Conservation (phyloP, 1,140 invertebrate genomes). For the Ruditapes philippinarum region DNA sequence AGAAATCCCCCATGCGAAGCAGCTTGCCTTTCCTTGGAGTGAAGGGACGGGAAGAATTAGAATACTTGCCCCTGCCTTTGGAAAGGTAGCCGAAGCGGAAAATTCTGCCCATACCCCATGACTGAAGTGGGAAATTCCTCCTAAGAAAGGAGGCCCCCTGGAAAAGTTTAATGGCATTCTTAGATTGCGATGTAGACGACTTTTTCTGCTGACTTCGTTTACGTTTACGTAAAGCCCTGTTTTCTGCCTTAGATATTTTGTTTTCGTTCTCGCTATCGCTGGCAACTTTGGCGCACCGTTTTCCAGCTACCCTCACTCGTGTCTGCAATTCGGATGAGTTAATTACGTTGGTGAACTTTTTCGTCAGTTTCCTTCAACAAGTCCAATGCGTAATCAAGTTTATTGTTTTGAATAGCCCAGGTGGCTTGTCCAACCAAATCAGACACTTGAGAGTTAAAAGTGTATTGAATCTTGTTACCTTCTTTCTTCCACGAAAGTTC, state of each 20-base stretch:
- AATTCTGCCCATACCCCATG: no score
- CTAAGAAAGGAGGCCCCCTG: no score
- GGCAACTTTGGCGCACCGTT: conserved; percentile 45
- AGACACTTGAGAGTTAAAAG: background rate
- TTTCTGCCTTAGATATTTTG: conserved; percentile 38
- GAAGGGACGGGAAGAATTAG: no score
- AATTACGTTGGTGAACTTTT: conserved; percentile 13
- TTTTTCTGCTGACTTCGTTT: background rate
- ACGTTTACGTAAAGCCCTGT: conserved; percentile 2
- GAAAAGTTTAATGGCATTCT: no score
- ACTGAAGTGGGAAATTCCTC: no score
- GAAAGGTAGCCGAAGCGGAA: no score
- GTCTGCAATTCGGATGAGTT: conserved; percentile 56
- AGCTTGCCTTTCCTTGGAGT: background rate
- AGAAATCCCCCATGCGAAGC: conserved; percentile 23
- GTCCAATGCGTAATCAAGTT: conserved; percentile 11
- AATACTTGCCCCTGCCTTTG: no score
- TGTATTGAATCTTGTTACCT: conserved; percentile 28
- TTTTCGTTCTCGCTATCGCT: conserved; percentile 50
- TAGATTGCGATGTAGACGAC: no score
- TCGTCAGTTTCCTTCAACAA: conserved; percentile 3
- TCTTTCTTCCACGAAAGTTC: conserved; percentile 28
- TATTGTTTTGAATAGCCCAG: conserved; percentile 16
- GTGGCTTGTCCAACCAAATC: background rate
- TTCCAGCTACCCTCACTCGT: conserved; percentile 47